Evolutionary conservation across 30 jellyfish, hydroid and myxozoan species (phyloP), one percentile per base, ranked within the genome.

Genomic region (Nemopilema nomurai): DNA sequence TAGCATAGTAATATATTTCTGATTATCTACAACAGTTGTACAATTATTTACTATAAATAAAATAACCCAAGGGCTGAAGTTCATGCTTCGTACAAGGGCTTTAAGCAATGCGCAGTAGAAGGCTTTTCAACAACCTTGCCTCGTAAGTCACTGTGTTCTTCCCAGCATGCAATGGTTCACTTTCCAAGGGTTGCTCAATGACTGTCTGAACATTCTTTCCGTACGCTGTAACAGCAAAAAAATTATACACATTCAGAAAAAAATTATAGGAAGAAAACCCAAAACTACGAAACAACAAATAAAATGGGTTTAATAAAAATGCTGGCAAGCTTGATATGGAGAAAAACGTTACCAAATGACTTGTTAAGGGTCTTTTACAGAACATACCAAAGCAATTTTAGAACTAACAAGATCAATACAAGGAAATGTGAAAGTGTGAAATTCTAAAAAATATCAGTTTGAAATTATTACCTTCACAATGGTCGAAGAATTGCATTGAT

Each of bases 111-210:
- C 77, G 65, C 53, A 92, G 22, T 57, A 92, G 76, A 16, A 92
- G 96, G 67, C 89, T 74, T 88, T 92, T 92, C 86, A 92, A 74
- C 22, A 92, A 24, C 65, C 98, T 82, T 20, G 98, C 96, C 78
- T 92, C 98, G 83, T 85, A 92, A 8, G 98, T 64, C 0, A 92
- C 98, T 21, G 98, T 92, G 87, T 92, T 92, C 92, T 92, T 92
- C 91, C 98, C 98, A 76, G 95, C 92, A 87, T 92, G 98, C 92
- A 87, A 22, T 30, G 98, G 98, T 67, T 92, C 98, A 27, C 87
- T 92, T 52, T 92, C 97, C 25, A 92, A 65, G 0, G 98, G 98
- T 79, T 89, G 96, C 62, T 92, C 98, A 28, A 92, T 88, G 7
- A 87, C 96, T 16, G 97, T 75, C 49, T 74, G 97, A 17, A 87